Conservation (phyloP, 2,113 vertebrate species). For the Motacilla alba region DNA sequence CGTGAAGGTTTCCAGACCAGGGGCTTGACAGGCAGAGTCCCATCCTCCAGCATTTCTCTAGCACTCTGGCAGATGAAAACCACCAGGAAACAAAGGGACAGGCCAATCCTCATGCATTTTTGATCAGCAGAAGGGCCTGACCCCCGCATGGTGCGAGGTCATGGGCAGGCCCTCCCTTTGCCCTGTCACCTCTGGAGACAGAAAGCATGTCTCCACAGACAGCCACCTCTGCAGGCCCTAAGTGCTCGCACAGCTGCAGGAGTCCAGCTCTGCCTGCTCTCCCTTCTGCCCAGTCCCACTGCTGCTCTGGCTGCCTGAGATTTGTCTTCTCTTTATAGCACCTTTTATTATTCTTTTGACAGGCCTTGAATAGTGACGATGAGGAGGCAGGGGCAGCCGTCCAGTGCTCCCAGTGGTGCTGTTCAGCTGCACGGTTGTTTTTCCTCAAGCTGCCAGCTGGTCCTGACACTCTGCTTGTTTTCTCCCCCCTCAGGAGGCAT, state of each 20-base stretch:
- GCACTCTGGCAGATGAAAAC: not conserved
- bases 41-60: not conserved
- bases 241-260: not conserved
- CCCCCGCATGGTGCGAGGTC: not conserved
- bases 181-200: conserved; percentile 12
- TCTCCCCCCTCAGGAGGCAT: conserved; percentile 18
- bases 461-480: conserved; percentile 46
- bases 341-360: conserved; percentile 54
- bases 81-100: not conserved
- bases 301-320: not conserved
- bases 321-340: conserved; percentile 50
- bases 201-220: not conserved
- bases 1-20: not conserved
- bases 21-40: not conserved
- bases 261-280: not conserved
- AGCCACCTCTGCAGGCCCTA: not conserved
- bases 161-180: not conserved
- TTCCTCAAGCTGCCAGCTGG: conserved; percentile 60
- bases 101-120: not conserved
- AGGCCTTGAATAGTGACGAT: conserved; percentile 28
- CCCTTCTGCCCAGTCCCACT: not conserved
- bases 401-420: conserved; percentile 44
- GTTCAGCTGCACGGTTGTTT: conserved; percentile 26
- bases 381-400: not conserved
- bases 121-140: conserved; percentile 5